Percentiles rank a stretch among this genome's conserved stretches.
Evolutionary conservation across 2,797 vertebrate species (phyloP).

Genomic region (Sebastes cheni): DNA sequence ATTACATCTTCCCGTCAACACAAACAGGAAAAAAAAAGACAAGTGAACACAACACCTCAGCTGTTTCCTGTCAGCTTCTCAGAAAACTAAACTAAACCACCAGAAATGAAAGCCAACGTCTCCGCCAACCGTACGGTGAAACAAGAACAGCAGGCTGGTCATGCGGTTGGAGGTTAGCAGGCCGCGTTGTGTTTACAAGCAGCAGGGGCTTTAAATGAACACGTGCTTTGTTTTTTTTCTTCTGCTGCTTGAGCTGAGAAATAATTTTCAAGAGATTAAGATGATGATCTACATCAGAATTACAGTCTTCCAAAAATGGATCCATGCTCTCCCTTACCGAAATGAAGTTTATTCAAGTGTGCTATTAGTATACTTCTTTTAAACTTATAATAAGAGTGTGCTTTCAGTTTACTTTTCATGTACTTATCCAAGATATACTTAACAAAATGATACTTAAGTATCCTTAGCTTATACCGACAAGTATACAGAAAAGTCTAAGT

Average conservation of each 20-base stretch:
- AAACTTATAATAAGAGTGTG: no score
- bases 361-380: no score
- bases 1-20: slow-evolving; percentile 21
- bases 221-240: slow-evolving; percentile 34
- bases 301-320: background rate
- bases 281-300: background rate
- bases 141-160: background rate
- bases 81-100: slow-evolving; percentile 51
- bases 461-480: no score
- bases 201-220: slow-evolving; percentile 64
- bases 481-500: no score
- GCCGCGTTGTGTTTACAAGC: slow-evolving; percentile 62
- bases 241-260: background rate
- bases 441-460: no score
- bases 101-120: slow-evolving; percentile 3
- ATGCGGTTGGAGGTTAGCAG: slow-evolving; percentile 49
- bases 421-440: no score
- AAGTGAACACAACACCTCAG: no score
- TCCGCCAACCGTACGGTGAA: background rate
- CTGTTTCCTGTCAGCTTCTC: slow-evolving; percentile 61
- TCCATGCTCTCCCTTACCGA: no score
- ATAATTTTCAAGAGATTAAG: background rate
- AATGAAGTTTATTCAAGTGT: no score
- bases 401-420: no score
- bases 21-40: slow-evolving; percentile 63